These are phyloP conservation scores for Illadopsis cleaveri DNA, from an alignment of 2,113 vertebrate species.

Conservation along the genomic window DNA sequence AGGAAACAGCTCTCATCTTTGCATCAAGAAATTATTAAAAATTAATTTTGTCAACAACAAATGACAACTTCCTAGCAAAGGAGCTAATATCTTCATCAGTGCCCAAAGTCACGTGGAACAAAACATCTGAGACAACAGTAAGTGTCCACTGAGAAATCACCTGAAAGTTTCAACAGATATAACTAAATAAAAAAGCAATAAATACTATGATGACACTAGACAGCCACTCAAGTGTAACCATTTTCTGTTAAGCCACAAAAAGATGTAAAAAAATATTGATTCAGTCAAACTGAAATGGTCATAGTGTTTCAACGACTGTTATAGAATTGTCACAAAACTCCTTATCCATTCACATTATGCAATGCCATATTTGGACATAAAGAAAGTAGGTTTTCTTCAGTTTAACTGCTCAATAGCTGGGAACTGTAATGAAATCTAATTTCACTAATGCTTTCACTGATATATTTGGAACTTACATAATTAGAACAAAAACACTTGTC, in stretches of 20 bases:
- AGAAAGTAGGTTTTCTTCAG: background rate
- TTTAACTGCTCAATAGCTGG: background rate
- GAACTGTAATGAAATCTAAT: slow-evolving; percentile 11
- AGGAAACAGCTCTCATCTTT: background rate
- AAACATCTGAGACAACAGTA: background rate
- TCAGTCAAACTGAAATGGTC: background rate
- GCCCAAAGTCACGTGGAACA: background rate
- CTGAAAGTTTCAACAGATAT: background rate
- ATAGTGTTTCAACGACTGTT: background rate
- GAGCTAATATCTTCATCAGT: background rate
- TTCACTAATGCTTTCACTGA: slow-evolving; percentile 7
- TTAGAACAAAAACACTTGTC: slow-evolving; percentile 50
- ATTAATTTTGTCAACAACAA: background rate
- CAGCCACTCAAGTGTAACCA: background rate
- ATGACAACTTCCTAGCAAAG: background rate
- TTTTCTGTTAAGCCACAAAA: background rate
- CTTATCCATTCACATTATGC: background rate
- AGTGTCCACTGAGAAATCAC: background rate
- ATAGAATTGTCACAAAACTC: background rate
- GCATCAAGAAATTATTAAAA: background rate
- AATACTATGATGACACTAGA: background rate
- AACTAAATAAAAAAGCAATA: background rate
- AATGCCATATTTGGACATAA: background rate
- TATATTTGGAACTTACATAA: slow-evolving; percentile 53
- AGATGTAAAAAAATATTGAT: background rate